phyloP scores from a whole-genome alignment of 2,113 vertebrate species.

The Cavia aperea region DNA sequence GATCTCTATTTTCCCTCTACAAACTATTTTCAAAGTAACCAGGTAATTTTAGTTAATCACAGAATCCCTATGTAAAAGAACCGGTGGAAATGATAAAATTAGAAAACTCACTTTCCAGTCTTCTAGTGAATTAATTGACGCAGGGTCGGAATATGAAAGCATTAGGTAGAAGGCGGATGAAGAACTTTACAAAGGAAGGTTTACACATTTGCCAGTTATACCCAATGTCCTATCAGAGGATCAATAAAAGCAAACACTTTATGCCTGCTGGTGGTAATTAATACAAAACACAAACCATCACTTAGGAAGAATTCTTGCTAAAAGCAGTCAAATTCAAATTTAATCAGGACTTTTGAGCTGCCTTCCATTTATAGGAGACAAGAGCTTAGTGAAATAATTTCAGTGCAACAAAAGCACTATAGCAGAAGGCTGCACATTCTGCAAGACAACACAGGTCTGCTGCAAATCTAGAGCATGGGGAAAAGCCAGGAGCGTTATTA shows the following conservation, averaged over 20 bases:
- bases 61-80: not conserved
- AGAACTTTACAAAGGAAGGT: not conserved
- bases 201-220: not conserved
- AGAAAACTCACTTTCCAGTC: constrained; percentile 9
- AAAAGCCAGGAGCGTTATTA: not conserved
- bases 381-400: not conserved
- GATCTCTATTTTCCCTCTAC: not conserved
- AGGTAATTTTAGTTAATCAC: not conserved
- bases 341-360: not conserved
- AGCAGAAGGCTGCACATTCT: not conserved
- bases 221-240: not conserved
- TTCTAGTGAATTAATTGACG: not conserved
- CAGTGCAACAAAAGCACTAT: not conserved
- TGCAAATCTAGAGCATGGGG: not conserved
- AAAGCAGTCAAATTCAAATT: not conserved
- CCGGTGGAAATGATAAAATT: not conserved
- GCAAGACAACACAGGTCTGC: not conserved
- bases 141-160: not conserved
- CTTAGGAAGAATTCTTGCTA: not conserved
- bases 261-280: not conserved
- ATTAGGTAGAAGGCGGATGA: not conserved
- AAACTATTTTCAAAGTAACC: not conserved
- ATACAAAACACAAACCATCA: not conserved
- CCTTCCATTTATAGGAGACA: not conserved
- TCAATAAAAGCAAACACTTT: not conserved